Base-by-base conservation (phyloP, 2,113 vertebrate species). In the Ondatra zibethicus region DNA sequence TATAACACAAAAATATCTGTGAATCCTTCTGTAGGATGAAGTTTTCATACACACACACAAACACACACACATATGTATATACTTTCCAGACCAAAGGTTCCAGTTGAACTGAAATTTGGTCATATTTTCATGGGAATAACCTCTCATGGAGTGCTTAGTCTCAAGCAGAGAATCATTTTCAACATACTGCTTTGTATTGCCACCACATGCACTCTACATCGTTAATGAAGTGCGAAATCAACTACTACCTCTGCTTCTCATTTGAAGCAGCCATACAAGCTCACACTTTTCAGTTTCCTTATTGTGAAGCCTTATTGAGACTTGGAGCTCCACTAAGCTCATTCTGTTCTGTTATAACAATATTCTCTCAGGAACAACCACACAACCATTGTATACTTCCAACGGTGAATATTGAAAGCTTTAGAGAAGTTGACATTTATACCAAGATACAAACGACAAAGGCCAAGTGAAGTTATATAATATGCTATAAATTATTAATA, bases 111-210 rank as follows among this genome's bases (percentile, higher is more conserved):
- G 42, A 76, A 80, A 47, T 80, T 29, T 39, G n/a, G 73, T 63
- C 17, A 27, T n/a, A 61, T 1, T 33, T 27, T 23, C 29, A 9
- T 4, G 17, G 12, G 2, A 21, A n/a, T 16, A 11, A 39, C 7
- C 2, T 75, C 12, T 52, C 8, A 5, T 27, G 1, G 25, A 42
- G 8, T 55, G 31, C 9, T 13, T 8, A 25, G 45, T 23, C 0
- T 65, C 65, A 39, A 8, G 7, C 33, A 66, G 25, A 68, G 42
- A 50, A 31, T n/a, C 17, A 7, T 77, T 84, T 29, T 0, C 50
- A 81, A 50, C 0, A 3, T 61, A 3, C 27, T 89, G 13, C 12
- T 80, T 47, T 27, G 33, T 45, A n/a, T 21, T 55, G 1, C 39
- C 14, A 78, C 3, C 14, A 25, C 33, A 65, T 0, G 23, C 75